phyloP scores from a whole-genome alignment of 1,140 invertebrate genomes.

The Aplysia californica region DNA sequence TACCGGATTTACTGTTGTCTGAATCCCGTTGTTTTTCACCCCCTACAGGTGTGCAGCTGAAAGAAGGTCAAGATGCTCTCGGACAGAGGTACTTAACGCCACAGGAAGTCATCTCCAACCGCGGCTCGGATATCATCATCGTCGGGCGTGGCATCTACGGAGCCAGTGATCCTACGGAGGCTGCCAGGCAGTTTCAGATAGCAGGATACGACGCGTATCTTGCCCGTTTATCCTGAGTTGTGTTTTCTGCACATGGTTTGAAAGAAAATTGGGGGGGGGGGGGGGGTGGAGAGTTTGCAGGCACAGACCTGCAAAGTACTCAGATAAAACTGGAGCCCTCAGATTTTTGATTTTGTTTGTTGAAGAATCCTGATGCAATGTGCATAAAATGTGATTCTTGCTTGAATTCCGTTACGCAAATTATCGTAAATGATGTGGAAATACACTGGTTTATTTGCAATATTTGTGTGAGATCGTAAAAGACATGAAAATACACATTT shows the following conservation, averaged over 20 bases:
- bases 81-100: conserved; percentile 88
- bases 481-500: too few relatives aligned
- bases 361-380: neutral
- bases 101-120: conserved; percentile 79
- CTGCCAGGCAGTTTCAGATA: conserved; percentile 79
- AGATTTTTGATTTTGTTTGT: too few relatives aligned
- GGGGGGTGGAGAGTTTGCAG: neutral
- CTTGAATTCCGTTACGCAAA: neutral
- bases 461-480: too few relatives aligned
- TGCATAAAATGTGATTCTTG: neutral
- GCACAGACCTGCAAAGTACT: neutral
- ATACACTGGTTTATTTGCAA: too few relatives aligned
- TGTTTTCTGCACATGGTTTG: neutral
- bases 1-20: too few relatives aligned
- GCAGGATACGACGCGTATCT: conserved; percentile 82
- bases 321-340: neutral
- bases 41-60: conserved; percentile 77
- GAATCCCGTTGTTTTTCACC: too few relatives aligned
- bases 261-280: too few relatives aligned
- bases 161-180: conserved; percentile 74
- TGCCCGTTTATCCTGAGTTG: conserved; percentile 12
- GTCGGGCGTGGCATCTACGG: conserved; percentile 91
- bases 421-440: too few relatives aligned
- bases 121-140: conserved; percentile 91
- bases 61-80: conserved; percentile 69